phyloP scores from a whole-genome alignment of 2,888 invertebrate genomes.

The Arrhopalites spinosus region DNA sequence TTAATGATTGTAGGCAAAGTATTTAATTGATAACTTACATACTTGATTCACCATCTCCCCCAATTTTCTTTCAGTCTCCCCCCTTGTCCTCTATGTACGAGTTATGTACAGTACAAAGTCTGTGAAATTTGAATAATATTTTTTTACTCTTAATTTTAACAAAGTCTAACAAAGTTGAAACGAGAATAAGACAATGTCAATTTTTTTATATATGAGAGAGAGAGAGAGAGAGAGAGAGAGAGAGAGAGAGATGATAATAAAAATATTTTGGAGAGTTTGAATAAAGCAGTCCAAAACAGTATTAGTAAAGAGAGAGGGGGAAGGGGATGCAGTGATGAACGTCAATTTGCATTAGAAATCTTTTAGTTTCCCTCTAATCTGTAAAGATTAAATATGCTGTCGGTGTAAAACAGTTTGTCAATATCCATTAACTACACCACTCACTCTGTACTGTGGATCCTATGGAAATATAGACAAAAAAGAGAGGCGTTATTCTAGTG shows the following conservation, averaged over 20 bases:
- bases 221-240: no score
- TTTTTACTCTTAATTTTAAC: no score
- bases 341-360: slow-evolving; percentile 44
- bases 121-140: no score
- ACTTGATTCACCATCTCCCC: neutral
- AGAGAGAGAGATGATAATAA: neutral
- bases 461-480: neutral
- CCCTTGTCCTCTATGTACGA: neutral
- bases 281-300: neutral
- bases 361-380: slow-evolving; percentile 41
- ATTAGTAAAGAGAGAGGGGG: neutral
- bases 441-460: neutral
- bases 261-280: neutral
- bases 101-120: neutral
- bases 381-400: slow-evolving; percentile 43
- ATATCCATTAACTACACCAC: slow-evolving; percentile 41
- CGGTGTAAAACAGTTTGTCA: slow-evolving; percentile 47
- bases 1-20: neutral
- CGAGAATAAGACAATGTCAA: neutral
- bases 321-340: slow-evolving; percentile 21
- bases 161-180: neutral
- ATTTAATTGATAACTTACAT: neutral
- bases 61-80: neutral
- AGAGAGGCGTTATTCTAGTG: slow-evolving; percentile 24
- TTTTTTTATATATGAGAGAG: no score